A percentile compares a stretch with the other conserved stretches of the same genome.
Conservation (phyloP, 2,113 vertebrate genomes). For the Cyprinodon tularosa region DNA sequence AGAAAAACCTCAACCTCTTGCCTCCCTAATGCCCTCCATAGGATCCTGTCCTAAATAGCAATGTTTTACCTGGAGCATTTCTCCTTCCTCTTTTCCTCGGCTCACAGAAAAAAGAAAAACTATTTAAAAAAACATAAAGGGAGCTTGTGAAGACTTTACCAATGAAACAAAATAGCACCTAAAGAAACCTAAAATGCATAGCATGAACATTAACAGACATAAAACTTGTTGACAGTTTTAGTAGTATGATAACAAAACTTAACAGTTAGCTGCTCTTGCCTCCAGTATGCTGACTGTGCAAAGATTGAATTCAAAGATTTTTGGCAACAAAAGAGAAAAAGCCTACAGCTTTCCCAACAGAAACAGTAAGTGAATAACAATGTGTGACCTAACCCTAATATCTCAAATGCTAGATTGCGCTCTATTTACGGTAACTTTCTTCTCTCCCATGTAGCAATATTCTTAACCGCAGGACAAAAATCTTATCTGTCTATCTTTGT, state of each 20-base stretch:
- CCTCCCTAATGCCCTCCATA: slow-evolving; percentile 74
- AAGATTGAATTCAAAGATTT: slow-evolving; percentile 72
- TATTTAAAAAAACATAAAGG: slow-evolving; percentile 64
- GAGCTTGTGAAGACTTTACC: slow-evolving; percentile 41
- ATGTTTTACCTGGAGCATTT: slow-evolving; percentile 79
- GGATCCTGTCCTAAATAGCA: slow-evolving; percentile 84
- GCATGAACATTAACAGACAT: slow-evolving; percentile 37
- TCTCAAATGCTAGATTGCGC: slow-evolving; percentile 59
- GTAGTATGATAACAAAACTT: slow-evolving; percentile 55
- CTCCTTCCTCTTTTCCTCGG: slow-evolving; percentile 49
- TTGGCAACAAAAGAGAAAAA: slow-evolving; percentile 59
- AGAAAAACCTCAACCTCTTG: slow-evolving; percentile 78
- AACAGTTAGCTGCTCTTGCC: slow-evolving; percentile 63
- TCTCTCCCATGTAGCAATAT: slow-evolving; percentile 25
- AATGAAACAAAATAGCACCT: slow-evolving; percentile 54
- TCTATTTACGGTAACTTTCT: slow-evolving; percentile 37
- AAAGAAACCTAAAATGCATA: slow-evolving; percentile 46
- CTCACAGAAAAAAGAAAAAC: slow-evolving; percentile 48
- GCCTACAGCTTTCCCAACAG: slow-evolving; percentile 73
- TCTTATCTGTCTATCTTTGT: slow-evolving; percentile 74
- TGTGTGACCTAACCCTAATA: slow-evolving; percentile 54
- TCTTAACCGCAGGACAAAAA: slow-evolving; percentile 52
- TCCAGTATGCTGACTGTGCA: slow-evolving; percentile 71
- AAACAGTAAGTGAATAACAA: slow-evolving; percentile 70
- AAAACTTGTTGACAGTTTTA: slow-evolving; percentile 57